Base-by-base conservation (phyloP, 2,888 invertebrate genomes). In the Callyntrura sp. region DNA sequence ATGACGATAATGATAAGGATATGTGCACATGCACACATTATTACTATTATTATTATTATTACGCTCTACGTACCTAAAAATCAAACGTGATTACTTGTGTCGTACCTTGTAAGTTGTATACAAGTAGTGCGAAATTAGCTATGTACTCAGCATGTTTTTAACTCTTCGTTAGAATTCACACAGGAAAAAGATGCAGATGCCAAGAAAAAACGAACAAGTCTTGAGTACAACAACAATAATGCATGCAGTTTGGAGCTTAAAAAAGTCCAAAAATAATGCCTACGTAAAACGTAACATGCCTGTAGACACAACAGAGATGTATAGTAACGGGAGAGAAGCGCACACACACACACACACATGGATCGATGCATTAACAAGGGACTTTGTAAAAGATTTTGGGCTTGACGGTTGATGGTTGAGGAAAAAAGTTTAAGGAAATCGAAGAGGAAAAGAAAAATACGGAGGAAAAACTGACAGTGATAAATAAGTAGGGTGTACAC, bases 391-490 rank as follows among this genome's bases (percentile, higher is more conserved):
- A 35, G 35, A 35, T 35, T 35, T 35, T 35, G 35, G 35, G 35
- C 35, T 35, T 35, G 35, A 35, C 35, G 35, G 35, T 35, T 35
- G 35, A 35, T 35, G 35, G 2, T 6, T 35, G 55, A 55, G n/a
- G 4, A 55, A 55, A 35, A 35, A 35, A 35, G 35, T 35, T 35
- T 35, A 35, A 6, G 57, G 17, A 17, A 57, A 57, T 8, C 57
- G 57, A 17, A 17, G 8, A 17, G 8, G 8, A 17, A 17, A 57
- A 57, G 8, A 17, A 17, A 57, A 57, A 57, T 57, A 25, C 12
- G 14, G 23, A 25, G 14, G 0, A 62, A 11, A 51, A 68, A 68
- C 17, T 68, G 68, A 68, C 68, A 68, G 43, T 68, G 68, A 68
- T 68, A 43, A 68, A 68, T 68, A 68, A 9, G 65, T 28, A 65